These are phyloP conservation scores for Dendrophyllia cribrosa DNA, from an alignment of 64 coral and sea anemone species.

Conservation along the genomic window DNA sequence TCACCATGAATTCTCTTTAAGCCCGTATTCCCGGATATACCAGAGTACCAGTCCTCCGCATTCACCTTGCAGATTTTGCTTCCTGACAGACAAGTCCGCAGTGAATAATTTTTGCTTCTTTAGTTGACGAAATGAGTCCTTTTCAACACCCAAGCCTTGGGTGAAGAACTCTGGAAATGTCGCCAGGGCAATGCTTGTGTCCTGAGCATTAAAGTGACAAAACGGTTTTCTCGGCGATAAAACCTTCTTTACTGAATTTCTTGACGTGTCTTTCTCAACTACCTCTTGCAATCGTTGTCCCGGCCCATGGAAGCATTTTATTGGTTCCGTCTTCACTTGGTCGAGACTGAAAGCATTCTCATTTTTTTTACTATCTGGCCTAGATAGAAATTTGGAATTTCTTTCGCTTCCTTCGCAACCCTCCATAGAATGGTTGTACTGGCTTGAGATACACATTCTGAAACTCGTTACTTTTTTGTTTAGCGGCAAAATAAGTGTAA, in stretches of 20 bases:
- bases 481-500: neutral
- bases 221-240: neutral
- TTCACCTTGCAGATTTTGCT: neutral
- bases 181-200: neutral
- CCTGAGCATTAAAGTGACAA: neutral
- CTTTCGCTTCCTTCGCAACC: neutral
- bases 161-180: conserved; percentile 36
- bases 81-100: neutral
- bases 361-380: neutral
- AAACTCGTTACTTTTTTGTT: neutral
- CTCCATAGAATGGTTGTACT: neutral
- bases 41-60: conserved; percentile 33
- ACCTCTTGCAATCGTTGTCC: neutral
- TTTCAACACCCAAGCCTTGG: neutral
- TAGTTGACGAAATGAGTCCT: neutral
- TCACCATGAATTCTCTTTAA: neutral
- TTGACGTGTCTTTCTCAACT: neutral
- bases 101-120: neutral
- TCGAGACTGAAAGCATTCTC: neutral
- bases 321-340: neutral
- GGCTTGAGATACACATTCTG: conserved; percentile 14
- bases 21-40: conserved; percentile 42
- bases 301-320: neutral
- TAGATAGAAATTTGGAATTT: neutral
- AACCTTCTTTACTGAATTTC: neutral